These are phyloP conservation scores for Orthosia gothica DNA, from an alignment of 2,888 invertebrate species.

Conservation along the genomic window DNA sequence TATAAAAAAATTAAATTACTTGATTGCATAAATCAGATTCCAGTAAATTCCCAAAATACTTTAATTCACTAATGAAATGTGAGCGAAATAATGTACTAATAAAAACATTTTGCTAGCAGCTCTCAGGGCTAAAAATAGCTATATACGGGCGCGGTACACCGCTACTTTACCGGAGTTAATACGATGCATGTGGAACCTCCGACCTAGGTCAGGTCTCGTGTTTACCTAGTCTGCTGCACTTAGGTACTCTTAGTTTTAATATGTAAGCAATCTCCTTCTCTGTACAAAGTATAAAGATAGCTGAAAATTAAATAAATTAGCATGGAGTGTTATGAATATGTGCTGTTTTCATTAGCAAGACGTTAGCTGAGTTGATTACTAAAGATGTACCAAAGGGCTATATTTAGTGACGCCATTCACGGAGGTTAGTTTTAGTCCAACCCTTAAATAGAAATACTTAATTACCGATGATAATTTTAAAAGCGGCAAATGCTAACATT, in stretches of 20 bases:
- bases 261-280: not conserved
- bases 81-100: constrained; percentile 19
- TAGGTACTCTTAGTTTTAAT: not conserved
- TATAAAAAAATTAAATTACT: not conserved
- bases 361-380: not conserved
- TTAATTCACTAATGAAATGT: not conserved
- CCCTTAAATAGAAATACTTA: not conserved
- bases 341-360: not conserved
- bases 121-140: constrained; percentile 43
- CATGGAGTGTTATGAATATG: not conserved
- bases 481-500: not conserved
- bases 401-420: not conserved
- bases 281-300: not conserved
- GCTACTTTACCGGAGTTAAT: constrained; percentile 19
- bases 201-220: constrained; percentile 31
- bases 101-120: constrained; percentile 23
- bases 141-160: not conserved
- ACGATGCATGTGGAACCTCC: constrained; percentile 17
- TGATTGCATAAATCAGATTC: no score
- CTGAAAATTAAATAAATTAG: no score
- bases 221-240: constrained; percentile 25
- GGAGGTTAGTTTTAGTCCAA: not conserved
- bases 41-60: not conserved
- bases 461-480: no score
- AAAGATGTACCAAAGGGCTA: no score